Evolutionary conservation across 1,140 invertebrate genomes (phyloP).

Genomic region (Danaus melanippus): DNA sequence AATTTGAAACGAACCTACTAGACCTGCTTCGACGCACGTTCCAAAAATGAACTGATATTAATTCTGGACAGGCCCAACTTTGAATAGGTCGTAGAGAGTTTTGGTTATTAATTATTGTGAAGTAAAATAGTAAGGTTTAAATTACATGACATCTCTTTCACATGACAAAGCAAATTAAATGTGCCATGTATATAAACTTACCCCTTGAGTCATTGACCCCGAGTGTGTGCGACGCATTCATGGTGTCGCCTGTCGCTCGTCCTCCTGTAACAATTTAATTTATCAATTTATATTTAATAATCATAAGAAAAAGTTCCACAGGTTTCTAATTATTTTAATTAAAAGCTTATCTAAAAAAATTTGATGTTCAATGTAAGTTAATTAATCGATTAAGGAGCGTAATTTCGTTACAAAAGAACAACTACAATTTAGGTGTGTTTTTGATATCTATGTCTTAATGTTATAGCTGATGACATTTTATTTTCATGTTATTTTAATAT

Average conservation of each 20-base stretch:
- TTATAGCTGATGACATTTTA: no score
- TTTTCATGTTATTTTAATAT: no score
- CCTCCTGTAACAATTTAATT: conserved; percentile 42
- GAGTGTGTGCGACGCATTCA: conserved; percentile 44
- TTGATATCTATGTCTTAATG: no score
- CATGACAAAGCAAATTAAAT: conserved; percentile 1
- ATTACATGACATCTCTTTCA: conserved; percentile 4
- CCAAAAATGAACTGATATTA: no score
- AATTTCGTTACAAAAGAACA: not conserved
- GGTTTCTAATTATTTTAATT: not conserved
- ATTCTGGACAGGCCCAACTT: no score
- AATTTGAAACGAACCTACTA: no score
- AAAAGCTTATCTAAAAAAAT: not conserved
- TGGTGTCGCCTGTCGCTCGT: conserved; percentile 51
- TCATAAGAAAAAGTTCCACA: not conserved
- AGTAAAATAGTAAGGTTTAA: conserved; percentile 1
- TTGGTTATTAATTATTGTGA: not conserved
- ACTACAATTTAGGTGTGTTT: no score
- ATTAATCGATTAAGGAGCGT: not conserved
- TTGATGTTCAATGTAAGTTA: not conserved
- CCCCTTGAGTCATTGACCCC: conserved; percentile 50
- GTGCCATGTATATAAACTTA: conserved; percentile 23
- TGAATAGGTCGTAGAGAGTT: no score
- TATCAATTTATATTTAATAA: not conserved
- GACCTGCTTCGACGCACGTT: no score